Evolutionary conservation across 2,797 vertebrate genomes (phyloP).

Genomic region (Sebastes iracundus): DNA sequence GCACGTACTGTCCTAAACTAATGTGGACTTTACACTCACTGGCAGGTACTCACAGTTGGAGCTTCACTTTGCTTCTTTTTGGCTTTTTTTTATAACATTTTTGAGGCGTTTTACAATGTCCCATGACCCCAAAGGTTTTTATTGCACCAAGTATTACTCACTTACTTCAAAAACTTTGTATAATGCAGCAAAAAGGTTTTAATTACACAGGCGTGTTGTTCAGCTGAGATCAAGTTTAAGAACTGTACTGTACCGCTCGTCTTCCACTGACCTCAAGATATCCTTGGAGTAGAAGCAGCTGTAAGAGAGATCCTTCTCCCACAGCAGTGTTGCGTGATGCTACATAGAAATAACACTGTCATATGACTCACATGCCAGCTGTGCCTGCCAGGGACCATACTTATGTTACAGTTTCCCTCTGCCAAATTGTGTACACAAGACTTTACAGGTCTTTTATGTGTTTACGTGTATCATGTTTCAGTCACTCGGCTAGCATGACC

Average conservation of each 20-base stretch:
- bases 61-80: not conserved
- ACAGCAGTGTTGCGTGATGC: constrained; percentile 7
- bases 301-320: not conserved
- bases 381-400: constrained; percentile 4
- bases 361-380: constrained; percentile 46
- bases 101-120: not conserved
- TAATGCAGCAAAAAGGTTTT: not conserved
- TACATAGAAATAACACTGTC: constrained; percentile 37
- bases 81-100: not conserved
- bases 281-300: constrained; percentile 23
- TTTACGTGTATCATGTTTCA: constrained; percentile 43
- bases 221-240: not conserved
- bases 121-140: not conserved
- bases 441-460: constrained; percentile 34
- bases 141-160: not conserved
- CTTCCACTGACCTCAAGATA: constrained; percentile 14
- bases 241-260: not conserved
- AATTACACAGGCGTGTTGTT: not conserved
- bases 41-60: not conserved
- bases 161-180: not conserved
- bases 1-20: not conserved
- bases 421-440: constrained; percentile 7
- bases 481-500: not conserved
- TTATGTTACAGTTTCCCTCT: constrained; percentile 43
- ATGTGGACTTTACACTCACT: not conserved